A percentile compares a stretch with the other conserved stretches of the same genome.
Conservation (phyloP, 92 coral and sea anemone species). For the Epizoanthus illoricatus region DNA sequence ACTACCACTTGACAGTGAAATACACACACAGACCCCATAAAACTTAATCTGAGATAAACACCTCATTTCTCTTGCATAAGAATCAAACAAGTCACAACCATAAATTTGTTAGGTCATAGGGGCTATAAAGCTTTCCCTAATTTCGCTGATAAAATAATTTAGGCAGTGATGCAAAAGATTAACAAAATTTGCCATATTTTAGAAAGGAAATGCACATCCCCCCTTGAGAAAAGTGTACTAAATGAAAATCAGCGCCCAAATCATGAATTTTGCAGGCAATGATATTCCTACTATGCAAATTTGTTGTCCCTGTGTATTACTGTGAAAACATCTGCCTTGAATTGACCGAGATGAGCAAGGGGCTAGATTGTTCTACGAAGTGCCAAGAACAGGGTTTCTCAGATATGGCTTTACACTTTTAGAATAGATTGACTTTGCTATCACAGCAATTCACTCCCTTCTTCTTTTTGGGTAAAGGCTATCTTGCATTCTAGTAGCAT, state of each 20-base stretch:
- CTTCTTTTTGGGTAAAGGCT: background rate
- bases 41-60: constrained; percentile 25
- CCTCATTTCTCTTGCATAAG: constrained; percentile 15
- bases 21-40: constrained; percentile 23
- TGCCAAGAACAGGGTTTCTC: background rate
- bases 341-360: constrained; percentile 30
- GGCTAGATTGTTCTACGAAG: background rate
- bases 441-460: constrained; percentile 3
- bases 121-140: background rate
- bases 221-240: background rate
- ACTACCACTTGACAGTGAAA: constrained; percentile 21
- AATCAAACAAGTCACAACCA: background rate
- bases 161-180: background rate
- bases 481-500: constrained; percentile 30
- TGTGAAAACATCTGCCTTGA: constrained; percentile 42
- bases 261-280: constrained; percentile 13
- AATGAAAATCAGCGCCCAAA: constrained; percentile 3
- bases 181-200: background rate
- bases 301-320: constrained; percentile 14
- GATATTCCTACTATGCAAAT: constrained; percentile 38
- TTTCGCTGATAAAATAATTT: background rate
- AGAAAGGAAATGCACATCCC: background rate
- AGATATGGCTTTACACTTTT: background rate
- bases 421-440: constrained; percentile 12
- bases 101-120: constrained; percentile 1